Evolutionary conservation across 2,797 vertebrate genomes (phyloP).

Genomic region (Momotus momota): DNA sequence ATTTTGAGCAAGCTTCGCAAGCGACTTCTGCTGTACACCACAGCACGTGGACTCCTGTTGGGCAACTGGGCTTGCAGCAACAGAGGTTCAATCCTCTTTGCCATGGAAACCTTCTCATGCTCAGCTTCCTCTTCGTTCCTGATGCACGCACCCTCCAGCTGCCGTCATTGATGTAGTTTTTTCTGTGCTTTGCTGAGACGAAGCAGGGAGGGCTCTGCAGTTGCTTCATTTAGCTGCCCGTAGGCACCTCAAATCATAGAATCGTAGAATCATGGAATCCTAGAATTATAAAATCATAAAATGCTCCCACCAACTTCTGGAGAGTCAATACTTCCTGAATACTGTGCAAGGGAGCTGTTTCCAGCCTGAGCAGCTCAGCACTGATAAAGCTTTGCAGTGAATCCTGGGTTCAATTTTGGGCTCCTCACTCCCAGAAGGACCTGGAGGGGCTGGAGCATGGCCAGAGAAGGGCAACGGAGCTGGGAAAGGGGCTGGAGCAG

Average conservation of each 20-base stretch:
- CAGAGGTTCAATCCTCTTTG: background rate
- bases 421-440: background rate
- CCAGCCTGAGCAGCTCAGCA: background rate
- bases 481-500: background rate
- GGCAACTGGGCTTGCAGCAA: background rate
- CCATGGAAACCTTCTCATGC: fast-evolving
- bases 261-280: no score
- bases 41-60: background rate
- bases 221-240: background rate
- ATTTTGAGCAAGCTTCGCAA: background rate
- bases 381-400: no score
- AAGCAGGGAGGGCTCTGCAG: background rate
- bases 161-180: background rate
- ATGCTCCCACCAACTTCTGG: background rate
- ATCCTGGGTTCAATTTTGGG: background rate
- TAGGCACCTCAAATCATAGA: background rate
- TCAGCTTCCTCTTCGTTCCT: background rate
- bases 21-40: fast-evolving
- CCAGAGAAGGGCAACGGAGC: background rate
- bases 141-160: background rate
- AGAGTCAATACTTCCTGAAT: background rate
- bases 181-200: no score
- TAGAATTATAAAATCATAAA: no score
- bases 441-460: background rate
- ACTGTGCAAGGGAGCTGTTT: background rate